These are phyloP conservation scores for Andrena bicolor DNA, from an alignment of 2,888 invertebrate genomes.

Conservation along the genomic window DNA sequence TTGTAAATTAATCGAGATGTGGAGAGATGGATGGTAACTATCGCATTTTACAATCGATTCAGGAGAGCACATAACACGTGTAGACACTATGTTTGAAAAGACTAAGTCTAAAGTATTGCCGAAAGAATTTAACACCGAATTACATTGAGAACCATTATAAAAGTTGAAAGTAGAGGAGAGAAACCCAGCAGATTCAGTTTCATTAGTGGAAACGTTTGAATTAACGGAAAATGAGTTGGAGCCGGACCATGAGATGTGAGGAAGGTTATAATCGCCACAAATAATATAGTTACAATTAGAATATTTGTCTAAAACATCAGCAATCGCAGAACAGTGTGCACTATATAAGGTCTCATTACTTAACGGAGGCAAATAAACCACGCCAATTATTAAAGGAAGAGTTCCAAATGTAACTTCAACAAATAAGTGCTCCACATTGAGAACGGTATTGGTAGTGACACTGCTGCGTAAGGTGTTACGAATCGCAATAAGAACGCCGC, in stretches of 20 bases:
- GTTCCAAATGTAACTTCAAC: not conserved
- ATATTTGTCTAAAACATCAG: too few relatives aligned
- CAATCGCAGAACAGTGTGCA: not conserved
- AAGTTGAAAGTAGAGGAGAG: not conserved
- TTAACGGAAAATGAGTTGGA: not conserved
- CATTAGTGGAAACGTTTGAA: too few relatives aligned
- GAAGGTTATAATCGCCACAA: too few relatives aligned
- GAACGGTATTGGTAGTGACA: not conserved
- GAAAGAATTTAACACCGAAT: not conserved
- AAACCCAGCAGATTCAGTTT: not conserved
- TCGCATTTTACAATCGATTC: conserved; percentile 3
- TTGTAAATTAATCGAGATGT: conserved; percentile 10
- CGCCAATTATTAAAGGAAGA: not conserved
- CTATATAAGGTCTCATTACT: not conserved
- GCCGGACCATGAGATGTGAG: not conserved
- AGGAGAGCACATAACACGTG: not conserved
- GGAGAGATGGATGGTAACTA: conserved; percentile 9
- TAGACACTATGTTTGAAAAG: not conserved
- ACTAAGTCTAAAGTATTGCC: not conserved
- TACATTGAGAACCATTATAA: not conserved
- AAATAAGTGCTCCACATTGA: not conserved
- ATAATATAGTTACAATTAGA: too few relatives aligned
- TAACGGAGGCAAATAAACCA: not conserved
- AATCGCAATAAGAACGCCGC: conserved; percentile 5
- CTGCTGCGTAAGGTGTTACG: not conserved